Conservation (phyloP, 92 coral and sea anemone genomes). For the Zoanthus sociatus region DNA sequence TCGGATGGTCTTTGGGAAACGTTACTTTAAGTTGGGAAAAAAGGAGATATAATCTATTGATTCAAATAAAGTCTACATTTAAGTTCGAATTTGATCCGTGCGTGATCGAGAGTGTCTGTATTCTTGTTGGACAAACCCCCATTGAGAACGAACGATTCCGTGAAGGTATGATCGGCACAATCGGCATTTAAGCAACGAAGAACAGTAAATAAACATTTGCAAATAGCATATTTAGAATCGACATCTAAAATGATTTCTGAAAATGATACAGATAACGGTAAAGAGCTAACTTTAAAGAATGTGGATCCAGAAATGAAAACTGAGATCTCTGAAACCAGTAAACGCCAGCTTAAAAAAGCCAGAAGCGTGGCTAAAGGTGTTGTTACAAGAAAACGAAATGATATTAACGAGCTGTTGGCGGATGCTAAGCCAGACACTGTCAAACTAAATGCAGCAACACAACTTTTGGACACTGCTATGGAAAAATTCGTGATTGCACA, state of each 20-base stretch:
- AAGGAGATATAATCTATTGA: too few species aligned
- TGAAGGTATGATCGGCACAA: not conserved
- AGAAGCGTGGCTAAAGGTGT: slow-evolving; percentile 51
- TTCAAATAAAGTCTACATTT: not conserved
- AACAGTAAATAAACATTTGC: not conserved
- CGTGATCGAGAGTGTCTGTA: not conserved
- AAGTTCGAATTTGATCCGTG: slow-evolving; percentile 9
- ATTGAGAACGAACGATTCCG: not conserved
- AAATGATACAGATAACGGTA: not conserved
- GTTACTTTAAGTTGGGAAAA: too few species aligned
- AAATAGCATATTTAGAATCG: not conserved
- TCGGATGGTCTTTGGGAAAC: not conserved
- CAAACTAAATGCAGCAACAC: not conserved
- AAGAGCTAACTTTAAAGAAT: slow-evolving; percentile 8
- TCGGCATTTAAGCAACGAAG: not conserved
- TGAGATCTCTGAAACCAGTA: not conserved
- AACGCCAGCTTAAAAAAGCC: slow-evolving; percentile 45
- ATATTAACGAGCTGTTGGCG: slow-evolving; percentile 42
- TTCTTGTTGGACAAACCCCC: not conserved
- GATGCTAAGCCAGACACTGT: slow-evolving; percentile 3
- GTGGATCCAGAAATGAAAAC: not conserved
- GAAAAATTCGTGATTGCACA: slow-evolving; percentile 49
- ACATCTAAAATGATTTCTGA: not conserved
- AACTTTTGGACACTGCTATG: slow-evolving; percentile 29
- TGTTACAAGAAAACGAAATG: slow-evolving; percentile 50